A percentile compares a stretch with the other conserved stretches of the same genome.
Conservation (phyloP, 2,797 vertebrate genomes). For the Hephaestus fuliginosus region DNA sequence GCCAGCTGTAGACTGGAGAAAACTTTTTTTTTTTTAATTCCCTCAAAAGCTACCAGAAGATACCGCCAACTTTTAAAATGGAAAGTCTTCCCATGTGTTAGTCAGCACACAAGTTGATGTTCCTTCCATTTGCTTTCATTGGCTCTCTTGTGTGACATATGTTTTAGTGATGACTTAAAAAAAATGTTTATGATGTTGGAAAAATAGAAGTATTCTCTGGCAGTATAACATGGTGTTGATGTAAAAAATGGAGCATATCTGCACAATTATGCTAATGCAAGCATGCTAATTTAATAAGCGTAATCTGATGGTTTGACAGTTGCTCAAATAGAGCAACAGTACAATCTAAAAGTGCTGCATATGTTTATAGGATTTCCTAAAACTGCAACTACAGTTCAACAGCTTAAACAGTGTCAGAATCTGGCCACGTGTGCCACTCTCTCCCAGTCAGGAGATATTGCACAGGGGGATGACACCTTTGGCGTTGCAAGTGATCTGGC, state of each 20-base stretch:
- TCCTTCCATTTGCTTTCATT: too few species aligned
- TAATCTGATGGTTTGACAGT: background rate
- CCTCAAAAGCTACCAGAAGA: too few species aligned
- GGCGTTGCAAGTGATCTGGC: conserved; percentile 67
- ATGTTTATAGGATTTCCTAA: background rate
- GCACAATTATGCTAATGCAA: background rate
- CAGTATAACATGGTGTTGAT: background rate
- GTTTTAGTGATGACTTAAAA: too few species aligned
- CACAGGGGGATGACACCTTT: conserved; percentile 66
- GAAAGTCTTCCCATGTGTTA: too few species aligned
- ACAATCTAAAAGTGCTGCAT: background rate
- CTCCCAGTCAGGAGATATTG: conserved; percentile 6
- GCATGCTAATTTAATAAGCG: background rate
- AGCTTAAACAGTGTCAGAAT: conserved; percentile 9
- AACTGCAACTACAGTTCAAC: conserved; percentile 7
- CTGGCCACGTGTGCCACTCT: conserved; percentile 12
- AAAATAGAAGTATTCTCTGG: too few species aligned
- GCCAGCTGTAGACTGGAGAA: too few species aligned
- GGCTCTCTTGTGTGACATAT: too few species aligned
- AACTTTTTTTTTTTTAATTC: too few species aligned
- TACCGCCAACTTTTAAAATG: too few species aligned
- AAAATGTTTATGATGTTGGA: too few species aligned
- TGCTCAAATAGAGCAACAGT: background rate
- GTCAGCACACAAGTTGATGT: too few species aligned
- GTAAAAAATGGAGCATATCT: background rate